Conservation (phyloP, 2,113 vertebrate genomes). For the Tyrannus savana region DNA sequence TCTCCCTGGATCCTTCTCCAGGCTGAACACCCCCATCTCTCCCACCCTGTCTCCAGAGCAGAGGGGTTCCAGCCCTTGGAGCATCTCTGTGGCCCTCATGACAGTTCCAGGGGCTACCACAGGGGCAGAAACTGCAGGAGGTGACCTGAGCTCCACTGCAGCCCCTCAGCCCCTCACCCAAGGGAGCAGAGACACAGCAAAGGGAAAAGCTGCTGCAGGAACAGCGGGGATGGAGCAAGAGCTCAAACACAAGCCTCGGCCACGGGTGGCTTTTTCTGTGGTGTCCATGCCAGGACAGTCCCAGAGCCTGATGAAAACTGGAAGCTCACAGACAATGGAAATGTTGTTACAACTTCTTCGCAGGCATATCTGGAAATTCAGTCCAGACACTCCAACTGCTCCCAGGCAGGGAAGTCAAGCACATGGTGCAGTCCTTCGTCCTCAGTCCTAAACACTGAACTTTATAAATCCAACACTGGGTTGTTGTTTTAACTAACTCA, state of each 20-base stretch:
- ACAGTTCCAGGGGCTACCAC: accelerated
- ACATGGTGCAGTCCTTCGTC: background rate
- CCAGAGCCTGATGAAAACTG: background rate
- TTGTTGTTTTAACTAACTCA: background rate
- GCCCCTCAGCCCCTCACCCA: accelerated
- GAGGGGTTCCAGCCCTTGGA: background rate
- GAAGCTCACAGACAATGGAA: background rate
- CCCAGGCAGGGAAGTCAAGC: background rate
- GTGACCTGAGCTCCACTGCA: accelerated
- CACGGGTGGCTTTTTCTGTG: background rate
- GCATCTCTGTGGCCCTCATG: accelerated
- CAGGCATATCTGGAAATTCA: background rate
- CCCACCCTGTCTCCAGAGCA: background rate
- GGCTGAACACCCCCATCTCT: background rate
- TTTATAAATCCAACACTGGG: background rate
- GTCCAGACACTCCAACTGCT: background rate
- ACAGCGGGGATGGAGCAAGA: background rate
- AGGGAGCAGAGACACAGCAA: background rate
- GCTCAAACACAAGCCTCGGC: background rate
- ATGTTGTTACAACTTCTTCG: background rate
- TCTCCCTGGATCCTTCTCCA: background rate
- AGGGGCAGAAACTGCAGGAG: background rate
- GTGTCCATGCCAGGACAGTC: background rate
- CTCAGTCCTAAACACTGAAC: background rate
- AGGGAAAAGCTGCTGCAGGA: background rate